Conservation (phyloP, 37 sponge, comb jelly and placozoan genomes). For the Cladorhizidae sp. region DNA sequence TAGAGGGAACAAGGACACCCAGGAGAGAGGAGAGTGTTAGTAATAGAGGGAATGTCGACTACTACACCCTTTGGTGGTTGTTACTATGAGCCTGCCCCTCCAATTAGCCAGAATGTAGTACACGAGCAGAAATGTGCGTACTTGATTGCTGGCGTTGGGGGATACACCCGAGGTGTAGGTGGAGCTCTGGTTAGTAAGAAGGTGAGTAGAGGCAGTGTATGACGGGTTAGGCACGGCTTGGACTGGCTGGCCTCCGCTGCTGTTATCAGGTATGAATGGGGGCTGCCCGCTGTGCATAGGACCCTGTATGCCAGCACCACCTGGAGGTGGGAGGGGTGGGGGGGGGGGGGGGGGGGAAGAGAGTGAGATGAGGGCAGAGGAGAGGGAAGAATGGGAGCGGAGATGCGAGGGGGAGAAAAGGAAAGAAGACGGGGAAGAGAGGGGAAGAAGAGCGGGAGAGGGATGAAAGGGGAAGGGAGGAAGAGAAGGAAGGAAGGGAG, state of each 20-base stretch:
- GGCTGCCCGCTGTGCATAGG: not conserved
- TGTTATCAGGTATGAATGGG: not conserved
- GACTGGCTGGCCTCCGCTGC: constrained; percentile 35
- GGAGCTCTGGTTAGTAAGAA: not conserved
- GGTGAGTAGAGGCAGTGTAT: not conserved
- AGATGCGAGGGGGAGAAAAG: not conserved
- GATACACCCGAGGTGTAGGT: not conserved
- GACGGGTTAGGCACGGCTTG: constrained; percentile 56
- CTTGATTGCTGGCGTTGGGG: not conserved
- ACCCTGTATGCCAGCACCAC: not conserved
- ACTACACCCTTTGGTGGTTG: no score
- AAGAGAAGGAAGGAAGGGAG: not conserved
- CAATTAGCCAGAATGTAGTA: no score
- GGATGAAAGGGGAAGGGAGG: no score
- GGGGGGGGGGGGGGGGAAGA: constrained; percentile 52
- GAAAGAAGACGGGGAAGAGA: no score
- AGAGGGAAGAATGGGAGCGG: not conserved
- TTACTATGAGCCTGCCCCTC: no score
- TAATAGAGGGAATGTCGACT: no score
- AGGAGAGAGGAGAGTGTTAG: no score
- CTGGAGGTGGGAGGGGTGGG: constrained; percentile 19
- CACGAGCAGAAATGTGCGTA: no score
- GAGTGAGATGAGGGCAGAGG: constrained; percentile 23
- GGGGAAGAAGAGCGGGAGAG: no score
- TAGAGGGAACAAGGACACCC: no score